Evolutionary conservation across 1,140 invertebrate species (phyloP), one percentile per base, ranked within the genome.

Genomic region (Diorhabda sublineata): DNA sequence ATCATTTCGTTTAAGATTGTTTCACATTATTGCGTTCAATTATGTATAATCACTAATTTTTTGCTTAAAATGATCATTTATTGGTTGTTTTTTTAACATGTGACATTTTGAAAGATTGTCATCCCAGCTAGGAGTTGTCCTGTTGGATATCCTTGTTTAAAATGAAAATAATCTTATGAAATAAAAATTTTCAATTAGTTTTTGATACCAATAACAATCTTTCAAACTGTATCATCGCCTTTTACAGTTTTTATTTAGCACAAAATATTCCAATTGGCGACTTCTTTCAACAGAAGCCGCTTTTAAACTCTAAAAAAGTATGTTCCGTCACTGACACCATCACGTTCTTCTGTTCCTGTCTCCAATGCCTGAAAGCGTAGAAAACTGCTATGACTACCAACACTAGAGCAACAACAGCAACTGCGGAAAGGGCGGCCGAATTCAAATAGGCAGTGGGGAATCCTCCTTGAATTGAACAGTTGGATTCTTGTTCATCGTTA

Each of bases 381-480:
- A 77, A 64, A 57, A 71, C 66, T 45, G 77, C 63, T 11, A 78
- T 75, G 44, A 78, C 69, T 8, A 78, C 68, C 3, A 72, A 76
- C 6, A 75, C 65, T 45, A 74, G 65, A 41, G 74, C 58, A 44
- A 76, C 71, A 26, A 75, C 45, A 47, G 62, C 75, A 58, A 75
- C 52, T 7, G 72, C 69, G 7, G 69, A 69, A 26, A 77, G 61
- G 8, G 75, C 73, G 61, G 72, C 68, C 9, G 76, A 73, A 61
- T 77, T 77, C 56, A 77, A 64, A 64, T 91, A 90, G 0, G 88
- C 83, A 56, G 88, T 81, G 2, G 89, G 88, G 45, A 91, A 83
- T 7, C 88, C 87, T 73, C 88, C 87, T 66, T 86, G 87, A 68
- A 89, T 88, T 8, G 90, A 87, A 80, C 91, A 92, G 75, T 92